phyloP scores from a whole-genome alignment of 2,888 invertebrate genomes.

The Pachydiplax longipennis region DNA sequence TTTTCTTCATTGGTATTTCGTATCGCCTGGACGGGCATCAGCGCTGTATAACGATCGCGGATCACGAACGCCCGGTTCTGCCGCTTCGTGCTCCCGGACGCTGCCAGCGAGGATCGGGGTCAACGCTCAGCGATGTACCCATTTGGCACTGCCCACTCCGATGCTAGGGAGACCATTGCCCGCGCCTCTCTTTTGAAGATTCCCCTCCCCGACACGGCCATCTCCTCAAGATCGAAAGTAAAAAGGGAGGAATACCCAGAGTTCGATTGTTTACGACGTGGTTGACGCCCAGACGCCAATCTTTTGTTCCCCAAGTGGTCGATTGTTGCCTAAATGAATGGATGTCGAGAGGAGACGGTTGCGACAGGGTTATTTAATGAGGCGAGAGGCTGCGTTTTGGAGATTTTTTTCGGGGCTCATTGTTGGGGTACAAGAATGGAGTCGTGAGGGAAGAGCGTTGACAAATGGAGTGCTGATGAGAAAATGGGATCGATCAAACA shows the following conservation, averaged over 20 bases:
- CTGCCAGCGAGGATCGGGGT: not conserved
- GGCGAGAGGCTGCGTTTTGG: not conserved
- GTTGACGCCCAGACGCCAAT: not conserved
- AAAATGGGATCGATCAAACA: too few species aligned
- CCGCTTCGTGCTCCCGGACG: not conserved
- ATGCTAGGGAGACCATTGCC: not conserved
- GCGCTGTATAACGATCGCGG: not conserved
- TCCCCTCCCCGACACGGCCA: not conserved
- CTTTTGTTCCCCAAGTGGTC: not conserved
- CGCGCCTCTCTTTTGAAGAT: not conserved
- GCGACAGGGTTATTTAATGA: not conserved
- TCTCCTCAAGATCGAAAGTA: not conserved
- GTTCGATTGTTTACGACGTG: conserved; percentile 3
- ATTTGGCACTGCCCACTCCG: not conserved
- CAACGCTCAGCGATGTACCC: not conserved
- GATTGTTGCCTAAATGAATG: not conserved
- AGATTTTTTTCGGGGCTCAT: not conserved
- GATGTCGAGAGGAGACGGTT: not conserved
- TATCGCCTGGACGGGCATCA: not conserved
- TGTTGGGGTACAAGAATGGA: too few species aligned
- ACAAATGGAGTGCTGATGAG: too few species aligned
- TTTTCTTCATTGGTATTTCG: not conserved
- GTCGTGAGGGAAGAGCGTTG: too few species aligned
- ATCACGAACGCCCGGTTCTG: not conserved
- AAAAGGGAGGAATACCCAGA: not conserved